These are phyloP conservation scores for Nothobranchius furzeri DNA, from an alignment of 2,113 vertebrate genomes.

Conservation along the genomic window DNA sequence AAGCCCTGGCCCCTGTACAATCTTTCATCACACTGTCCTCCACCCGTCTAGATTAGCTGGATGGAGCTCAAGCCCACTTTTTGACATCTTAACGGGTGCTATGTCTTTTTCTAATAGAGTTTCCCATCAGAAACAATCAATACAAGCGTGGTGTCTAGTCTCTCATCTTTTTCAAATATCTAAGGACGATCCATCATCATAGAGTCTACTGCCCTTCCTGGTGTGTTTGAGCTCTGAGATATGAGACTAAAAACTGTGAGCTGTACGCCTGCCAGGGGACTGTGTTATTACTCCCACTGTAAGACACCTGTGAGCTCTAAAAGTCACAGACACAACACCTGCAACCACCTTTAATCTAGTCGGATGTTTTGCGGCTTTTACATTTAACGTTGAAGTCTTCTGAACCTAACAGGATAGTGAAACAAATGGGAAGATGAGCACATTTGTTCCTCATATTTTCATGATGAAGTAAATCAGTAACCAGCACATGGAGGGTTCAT, in stretches of 20 bases:
- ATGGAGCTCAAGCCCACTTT: slow-evolving; percentile 17
- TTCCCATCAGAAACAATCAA: slow-evolving; percentile 53
- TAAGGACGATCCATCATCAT: slow-evolving; percentile 65
- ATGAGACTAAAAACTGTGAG: slow-evolving; percentile 26
- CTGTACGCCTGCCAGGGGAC: slow-evolving; percentile 23
- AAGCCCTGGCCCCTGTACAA: background rate
- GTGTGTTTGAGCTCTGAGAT: slow-evolving; percentile 27
- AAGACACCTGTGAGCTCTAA: slow-evolving; percentile 34
- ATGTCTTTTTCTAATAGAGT: slow-evolving; percentile 40
- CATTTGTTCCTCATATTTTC: background rate
- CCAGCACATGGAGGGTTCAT: too few species aligned
- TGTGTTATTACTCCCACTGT: slow-evolving; percentile 36
- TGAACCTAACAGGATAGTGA: background rate
- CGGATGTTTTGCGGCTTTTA: background rate
- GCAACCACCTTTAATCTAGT: slow-evolving; percentile 11
- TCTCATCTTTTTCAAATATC: slow-evolving; percentile 52
- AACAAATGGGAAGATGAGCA: background rate
- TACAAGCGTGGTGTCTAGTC: slow-evolving; percentile 54
- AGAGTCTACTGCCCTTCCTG: slow-evolving; percentile 26
- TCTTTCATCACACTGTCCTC: slow-evolving; percentile 29
- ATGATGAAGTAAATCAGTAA: too few species aligned
- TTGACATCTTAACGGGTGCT: slow-evolving; percentile 58
- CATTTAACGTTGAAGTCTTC: background rate
- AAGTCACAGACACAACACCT: background rate
- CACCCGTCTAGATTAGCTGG: slow-evolving; percentile 42